Evolutionary conservation across 2,797 vertebrate genomes (phyloP).

Genomic region (Bryconaethiops microstoma): DNA sequence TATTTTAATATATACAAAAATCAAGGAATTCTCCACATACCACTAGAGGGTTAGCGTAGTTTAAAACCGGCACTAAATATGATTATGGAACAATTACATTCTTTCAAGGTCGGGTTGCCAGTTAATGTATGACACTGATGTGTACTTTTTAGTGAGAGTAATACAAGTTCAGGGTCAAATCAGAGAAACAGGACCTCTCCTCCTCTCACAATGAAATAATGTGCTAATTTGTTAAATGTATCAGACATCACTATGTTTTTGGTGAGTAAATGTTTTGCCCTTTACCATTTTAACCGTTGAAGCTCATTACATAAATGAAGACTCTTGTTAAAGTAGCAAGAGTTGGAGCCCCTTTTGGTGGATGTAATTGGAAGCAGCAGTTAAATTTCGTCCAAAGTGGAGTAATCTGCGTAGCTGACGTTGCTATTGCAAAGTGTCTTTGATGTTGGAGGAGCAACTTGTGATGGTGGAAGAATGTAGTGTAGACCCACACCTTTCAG

Average conservation of each 20-base stretch:
- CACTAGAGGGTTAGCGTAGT: too few species aligned
- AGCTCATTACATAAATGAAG: neutral
- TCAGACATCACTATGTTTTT: neutral
- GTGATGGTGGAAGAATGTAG: neutral
- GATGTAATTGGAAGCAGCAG: too few species aligned
- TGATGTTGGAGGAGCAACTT: too few species aligned
- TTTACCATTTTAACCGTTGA: neutral
- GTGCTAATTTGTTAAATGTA: neutral
- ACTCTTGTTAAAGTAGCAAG: neutral
- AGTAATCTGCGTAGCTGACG: too few species aligned
- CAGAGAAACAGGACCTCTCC: neutral
- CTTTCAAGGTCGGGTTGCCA: neutral
- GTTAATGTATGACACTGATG: neutral
- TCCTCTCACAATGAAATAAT: neutral
- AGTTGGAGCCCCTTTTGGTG: too few species aligned
- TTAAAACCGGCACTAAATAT: neutral
- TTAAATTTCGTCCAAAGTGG: too few species aligned
- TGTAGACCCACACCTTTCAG: neutral
- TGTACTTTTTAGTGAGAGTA: slow-evolving; percentile 16
- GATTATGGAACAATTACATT: neutral
- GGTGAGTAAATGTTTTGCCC: neutral
- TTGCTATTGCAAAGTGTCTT: too few species aligned
- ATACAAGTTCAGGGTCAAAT: neutral
- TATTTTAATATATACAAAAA: too few species aligned
- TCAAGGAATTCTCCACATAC: too few species aligned